Conservation (phyloP, 2,888 invertebrate genomes). For the Machimus atricapillus region DNA sequence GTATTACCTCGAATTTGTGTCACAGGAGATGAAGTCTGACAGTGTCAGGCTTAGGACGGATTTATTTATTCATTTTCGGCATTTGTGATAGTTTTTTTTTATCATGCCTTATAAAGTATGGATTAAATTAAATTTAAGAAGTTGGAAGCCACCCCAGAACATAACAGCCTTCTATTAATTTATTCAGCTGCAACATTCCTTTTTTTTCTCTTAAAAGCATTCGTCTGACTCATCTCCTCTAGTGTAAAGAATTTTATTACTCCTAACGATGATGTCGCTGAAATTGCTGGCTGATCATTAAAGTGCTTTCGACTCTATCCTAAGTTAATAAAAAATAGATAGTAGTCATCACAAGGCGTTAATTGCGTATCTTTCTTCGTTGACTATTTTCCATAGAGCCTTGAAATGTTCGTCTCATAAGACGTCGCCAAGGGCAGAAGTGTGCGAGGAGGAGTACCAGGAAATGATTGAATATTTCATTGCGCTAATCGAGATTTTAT, state of each 20-base stretch:
- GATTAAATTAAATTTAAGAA: not conserved
- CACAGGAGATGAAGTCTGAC: not conserved
- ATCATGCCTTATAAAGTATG: not conserved
- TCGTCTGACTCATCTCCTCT: not conserved
- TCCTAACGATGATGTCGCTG: not conserved
- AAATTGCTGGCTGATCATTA: not conserved
- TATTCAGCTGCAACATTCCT: not conserved
- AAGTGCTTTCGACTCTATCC: not conserved
- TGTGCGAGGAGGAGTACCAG: not conserved
- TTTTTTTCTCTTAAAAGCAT: not conserved
- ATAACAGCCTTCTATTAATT: not conserved
- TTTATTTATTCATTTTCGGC: not conserved
- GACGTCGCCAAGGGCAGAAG: not conserved
- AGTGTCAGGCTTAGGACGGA: not conserved
- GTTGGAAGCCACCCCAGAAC: not conserved
- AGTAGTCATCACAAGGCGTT: not conserved
- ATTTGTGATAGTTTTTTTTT: not conserved
- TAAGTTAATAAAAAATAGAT: not conserved
- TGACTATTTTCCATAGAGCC: not conserved
- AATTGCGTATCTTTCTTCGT: not conserved
- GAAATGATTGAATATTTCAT: conserved; percentile 21
- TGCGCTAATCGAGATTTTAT: conserved; percentile 10
- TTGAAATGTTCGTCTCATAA: not conserved
- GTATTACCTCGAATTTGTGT: not conserved
- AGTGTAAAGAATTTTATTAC: not conserved